Conservation (phyloP, 2,888 invertebrate genomes). For the Perithous albicinctus region DNA sequence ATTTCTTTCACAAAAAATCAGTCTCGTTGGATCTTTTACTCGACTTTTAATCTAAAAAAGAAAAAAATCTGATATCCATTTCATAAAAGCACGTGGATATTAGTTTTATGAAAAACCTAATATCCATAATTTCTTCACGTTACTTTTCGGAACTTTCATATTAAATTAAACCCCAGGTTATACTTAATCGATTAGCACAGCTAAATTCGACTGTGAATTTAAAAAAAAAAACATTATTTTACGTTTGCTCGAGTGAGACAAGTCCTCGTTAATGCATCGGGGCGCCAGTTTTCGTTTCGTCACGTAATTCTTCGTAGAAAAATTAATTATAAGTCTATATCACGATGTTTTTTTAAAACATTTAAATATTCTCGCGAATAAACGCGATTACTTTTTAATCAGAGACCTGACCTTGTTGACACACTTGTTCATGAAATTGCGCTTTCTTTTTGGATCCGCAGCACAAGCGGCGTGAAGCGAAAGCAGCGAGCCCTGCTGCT, state of each 20-base stretch:
- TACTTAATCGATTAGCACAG: neutral
- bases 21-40: too few species aligned
- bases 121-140: neutral
- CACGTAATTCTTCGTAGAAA: conserved; percentile 48
- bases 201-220: neutral
- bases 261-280: conserved; percentile 8
- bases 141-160: neutral
- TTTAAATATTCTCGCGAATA: conserved; percentile 23
- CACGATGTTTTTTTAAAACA: conserved; percentile 53
- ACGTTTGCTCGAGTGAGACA: neutral
- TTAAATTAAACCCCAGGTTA: neutral
- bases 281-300: conserved; percentile 23
- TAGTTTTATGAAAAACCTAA: neutral
- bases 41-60: too few species aligned
- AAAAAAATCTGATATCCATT: neutral
- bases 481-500: conserved; percentile 85
- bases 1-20: too few species aligned
- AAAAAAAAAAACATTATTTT: neutral
- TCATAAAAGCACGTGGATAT: too few species aligned
- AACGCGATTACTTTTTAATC: conserved; percentile 76
- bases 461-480: conserved; percentile 86
- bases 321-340: conserved; percentile 64
- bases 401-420: conserved; percentile 82
- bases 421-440: conserved; percentile 92
- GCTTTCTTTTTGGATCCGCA: conserved; percentile 89